Base-by-base conservation (phyloP, 2,113 vertebrate species). In the Aegypius monachus region DNA sequence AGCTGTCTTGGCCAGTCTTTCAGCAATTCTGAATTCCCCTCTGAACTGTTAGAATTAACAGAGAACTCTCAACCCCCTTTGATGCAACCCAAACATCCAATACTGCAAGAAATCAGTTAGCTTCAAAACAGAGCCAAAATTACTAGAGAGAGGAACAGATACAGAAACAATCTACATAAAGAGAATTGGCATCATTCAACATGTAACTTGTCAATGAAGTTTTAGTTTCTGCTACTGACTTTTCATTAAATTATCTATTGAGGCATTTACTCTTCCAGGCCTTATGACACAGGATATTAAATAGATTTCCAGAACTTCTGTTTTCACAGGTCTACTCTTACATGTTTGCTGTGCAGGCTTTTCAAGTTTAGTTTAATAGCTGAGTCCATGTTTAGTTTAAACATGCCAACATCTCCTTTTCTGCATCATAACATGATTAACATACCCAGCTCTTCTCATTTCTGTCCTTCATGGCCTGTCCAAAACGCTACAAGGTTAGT, bases 41-140 rank as follows among this genome's bases (percentile, higher is more conserved):
- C 43, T 77, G 83, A 88, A 91, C 84, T 96, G 97, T 75, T 88
- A 97, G 67, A 98, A 98, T 61, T 98, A 94, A 98, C 89, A 95
- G 36, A 71, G 80, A 85, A 40, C 73, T 91, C 93, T 88, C 85
- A 97, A 95, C 23, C 91, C 75, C 29, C 63, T 58, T 68, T 71
- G 58, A 40, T 31, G 65, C 61, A 84, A 78, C 50, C 23, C 43
- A 75, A 52, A 74, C 21, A 61, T 38, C 42, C 58, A 73, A 48
- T 32, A 45, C 16, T 63, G 53, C 38, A 91, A 96, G 94, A 88
- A 75, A 95, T 93, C 75, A 84, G 71, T 91, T 48, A 70, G 83
- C 77, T 86, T 79, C 59, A 91, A 96, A 96, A 95, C 48, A 93
- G 53, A 38, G 26, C 23, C 48, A 91, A 81, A 96, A 96, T 88